Evolutionary conservation across 2,113 vertebrate species (phyloP).

Genomic region (Trogon surrucura): DNA sequence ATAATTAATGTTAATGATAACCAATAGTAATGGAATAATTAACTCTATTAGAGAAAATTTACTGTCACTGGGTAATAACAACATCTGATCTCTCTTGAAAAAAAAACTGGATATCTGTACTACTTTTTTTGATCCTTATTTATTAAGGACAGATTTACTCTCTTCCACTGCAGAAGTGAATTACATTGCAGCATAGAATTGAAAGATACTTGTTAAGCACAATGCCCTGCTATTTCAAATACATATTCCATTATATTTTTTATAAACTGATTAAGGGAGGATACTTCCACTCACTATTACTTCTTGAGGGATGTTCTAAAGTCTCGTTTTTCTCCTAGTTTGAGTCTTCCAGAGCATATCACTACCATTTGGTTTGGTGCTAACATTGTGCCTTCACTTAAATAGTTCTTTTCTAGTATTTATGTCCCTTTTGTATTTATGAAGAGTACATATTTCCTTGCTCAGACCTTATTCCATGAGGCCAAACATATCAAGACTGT

Average conservation of each 20-base stretch:
- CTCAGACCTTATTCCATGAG: not conserved
- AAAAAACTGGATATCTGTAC: not conserved
- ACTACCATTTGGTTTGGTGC: not conserved
- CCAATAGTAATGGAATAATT: conserved; percentile 22
- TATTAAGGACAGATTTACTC: not conserved
- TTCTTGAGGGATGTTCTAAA: not conserved
- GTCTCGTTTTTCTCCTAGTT: not conserved
- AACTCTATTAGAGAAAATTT: conserved; percentile 18
- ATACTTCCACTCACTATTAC: not conserved
- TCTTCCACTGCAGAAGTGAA: not conserved
- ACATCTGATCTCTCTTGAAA: not conserved
- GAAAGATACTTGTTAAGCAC: not conserved
- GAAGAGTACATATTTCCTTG: not conserved
- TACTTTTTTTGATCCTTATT: not conserved
- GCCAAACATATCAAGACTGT: not conserved
- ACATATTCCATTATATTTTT: not conserved
- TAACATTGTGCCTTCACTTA: not conserved
- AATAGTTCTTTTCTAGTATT: not conserved
- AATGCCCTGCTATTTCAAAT: not conserved
- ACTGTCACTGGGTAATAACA: not conserved
- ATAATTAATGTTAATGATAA: conserved; percentile 38
- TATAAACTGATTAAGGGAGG: not conserved
- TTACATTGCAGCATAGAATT: not conserved
- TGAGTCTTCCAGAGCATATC: not conserved
- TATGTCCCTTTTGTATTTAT: not conserved